These are phyloP conservation scores for Tapirus indicus DNA, from an alignment of 2,797 vertebrate genomes.

Conservation along the genomic window DNA sequence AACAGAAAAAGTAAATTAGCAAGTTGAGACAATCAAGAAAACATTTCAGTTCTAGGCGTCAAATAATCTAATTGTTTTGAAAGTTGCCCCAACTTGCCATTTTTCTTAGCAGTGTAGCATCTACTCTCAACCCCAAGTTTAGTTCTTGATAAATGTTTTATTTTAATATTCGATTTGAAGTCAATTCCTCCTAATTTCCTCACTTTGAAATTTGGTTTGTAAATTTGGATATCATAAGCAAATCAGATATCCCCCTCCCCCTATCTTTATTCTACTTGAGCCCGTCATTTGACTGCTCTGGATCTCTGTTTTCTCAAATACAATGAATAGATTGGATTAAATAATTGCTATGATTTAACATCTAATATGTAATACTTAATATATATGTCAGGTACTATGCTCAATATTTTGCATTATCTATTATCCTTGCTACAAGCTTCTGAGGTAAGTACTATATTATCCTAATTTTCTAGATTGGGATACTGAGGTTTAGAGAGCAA, in stretches of 20 bases:
- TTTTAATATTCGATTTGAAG: slow-evolving; percentile 64
- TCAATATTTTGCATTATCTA: slow-evolving; percentile 33
- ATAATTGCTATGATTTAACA: slow-evolving; percentile 42
- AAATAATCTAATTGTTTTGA: slow-evolving; percentile 45
- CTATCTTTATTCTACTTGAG: not conserved
- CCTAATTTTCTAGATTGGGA: slow-evolving; percentile 36
- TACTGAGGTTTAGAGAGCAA: slow-evolving; percentile 38
- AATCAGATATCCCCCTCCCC: not conserved
- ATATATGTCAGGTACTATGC: not conserved
- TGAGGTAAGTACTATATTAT: slow-evolving; percentile 33
- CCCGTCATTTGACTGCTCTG: not conserved
- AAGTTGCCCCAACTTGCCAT: slow-evolving; percentile 17
- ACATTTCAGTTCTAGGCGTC: not conserved
- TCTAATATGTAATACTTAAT: slow-evolving; percentile 50
- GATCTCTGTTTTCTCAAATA: slow-evolving; percentile 36
- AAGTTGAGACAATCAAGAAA: slow-evolving; percentile 36
- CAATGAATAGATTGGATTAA: slow-evolving; percentile 29
- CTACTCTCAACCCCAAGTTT: not conserved
- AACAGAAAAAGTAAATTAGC: slow-evolving; percentile 31
- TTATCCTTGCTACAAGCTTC: slow-evolving; percentile 3
- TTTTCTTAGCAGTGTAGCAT: slow-evolving; percentile 31
- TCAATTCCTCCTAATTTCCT: slow-evolving; percentile 2
- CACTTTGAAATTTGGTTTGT: slow-evolving; percentile 65
- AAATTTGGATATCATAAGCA: slow-evolving; percentile 6
- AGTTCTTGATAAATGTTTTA: slow-evolving; percentile 33